These are phyloP conservation scores for Eremophila alpestris DNA, from an alignment of 2,797 vertebrate species.

Conservation along the genomic window DNA sequence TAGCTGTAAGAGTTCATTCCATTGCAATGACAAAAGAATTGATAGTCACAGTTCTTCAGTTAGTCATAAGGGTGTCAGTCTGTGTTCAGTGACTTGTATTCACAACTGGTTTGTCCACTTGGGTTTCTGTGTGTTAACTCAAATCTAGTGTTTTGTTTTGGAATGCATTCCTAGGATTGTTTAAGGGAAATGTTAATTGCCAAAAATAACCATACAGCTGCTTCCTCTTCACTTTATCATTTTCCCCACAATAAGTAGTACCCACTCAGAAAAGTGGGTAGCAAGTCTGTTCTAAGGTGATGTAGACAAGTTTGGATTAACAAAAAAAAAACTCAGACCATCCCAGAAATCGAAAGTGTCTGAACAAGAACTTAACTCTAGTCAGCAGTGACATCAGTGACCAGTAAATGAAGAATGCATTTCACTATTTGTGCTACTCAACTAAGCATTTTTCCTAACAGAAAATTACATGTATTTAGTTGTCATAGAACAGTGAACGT, in stretches of 20 bases:
- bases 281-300: not conserved
- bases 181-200: not conserved
- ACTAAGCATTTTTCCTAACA: not conserved
- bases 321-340: not conserved
- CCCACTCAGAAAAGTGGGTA: not conserved
- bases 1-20: not conserved
- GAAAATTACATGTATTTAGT: not conserved
- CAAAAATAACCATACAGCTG: not conserved
- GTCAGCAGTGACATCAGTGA: not conserved
- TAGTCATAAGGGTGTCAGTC: not conserved
- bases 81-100: not conserved
- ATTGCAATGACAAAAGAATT: not conserved
- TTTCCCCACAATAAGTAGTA: not conserved
- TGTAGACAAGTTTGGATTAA: not conserved
- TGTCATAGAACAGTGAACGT: not conserved
- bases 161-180: not conserved
- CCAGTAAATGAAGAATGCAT: not conserved
- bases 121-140: not conserved
- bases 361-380: not conserved
- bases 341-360: not conserved
- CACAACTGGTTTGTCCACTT: not conserved
- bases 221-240: not conserved
- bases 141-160: not conserved
- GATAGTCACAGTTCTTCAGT: not conserved
- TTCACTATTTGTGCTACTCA: not conserved